Base-by-base conservation (phyloP, 2,113 vertebrate genomes). In the Mustela lutreola region DNA sequence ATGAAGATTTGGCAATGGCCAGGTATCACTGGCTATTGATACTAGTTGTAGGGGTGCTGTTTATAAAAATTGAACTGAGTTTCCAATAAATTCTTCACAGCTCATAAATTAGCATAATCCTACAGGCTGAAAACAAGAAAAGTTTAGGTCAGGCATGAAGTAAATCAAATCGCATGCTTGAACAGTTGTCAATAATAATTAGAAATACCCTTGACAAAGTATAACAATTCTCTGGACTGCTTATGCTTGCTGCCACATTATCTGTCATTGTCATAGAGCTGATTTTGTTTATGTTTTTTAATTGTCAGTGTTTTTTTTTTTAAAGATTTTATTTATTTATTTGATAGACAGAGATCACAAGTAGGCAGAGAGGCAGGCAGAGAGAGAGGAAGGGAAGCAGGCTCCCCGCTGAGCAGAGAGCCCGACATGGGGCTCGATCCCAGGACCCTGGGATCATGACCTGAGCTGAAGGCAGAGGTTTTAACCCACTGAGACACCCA, bases 1-100 rank as follows among this genome's bases (percentile, higher is more conserved):
- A 11, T 92, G 70, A 36, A 94, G 39, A 84, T 83, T 95, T 94
- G 19, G 0, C 26, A 92, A 82, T 19, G 84, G 5, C 39, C 50
- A 81, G 31, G 36, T 78, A 80, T 63, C 71, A 92, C 26, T 63
- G 65, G 42, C 91, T 71, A 70, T 70, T 75, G 24, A 53, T 71
- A 42, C 7, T 89, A 67, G 8, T 92, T 95, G 26, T 89, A 86
- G 28, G 31, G 39, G 65, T 70, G 15, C 42, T 62, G 19, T 36
- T 94, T 89, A 4, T 60, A 95, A 94, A 91, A 95, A 67, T 39
- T 92, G 22, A 97, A 95, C 67, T 82, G 22, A 87, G 86, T 84
- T 96, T 94, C 45, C n/a, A 70, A 48, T 39, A 83, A 73, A 62
- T 95, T 89, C 22, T 90, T 94, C 48, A 95, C 5, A 75, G 62